These are phyloP conservation scores for Diprion similis DNA, from an alignment of 1,140 invertebrate species.

Conservation along the genomic window DNA sequence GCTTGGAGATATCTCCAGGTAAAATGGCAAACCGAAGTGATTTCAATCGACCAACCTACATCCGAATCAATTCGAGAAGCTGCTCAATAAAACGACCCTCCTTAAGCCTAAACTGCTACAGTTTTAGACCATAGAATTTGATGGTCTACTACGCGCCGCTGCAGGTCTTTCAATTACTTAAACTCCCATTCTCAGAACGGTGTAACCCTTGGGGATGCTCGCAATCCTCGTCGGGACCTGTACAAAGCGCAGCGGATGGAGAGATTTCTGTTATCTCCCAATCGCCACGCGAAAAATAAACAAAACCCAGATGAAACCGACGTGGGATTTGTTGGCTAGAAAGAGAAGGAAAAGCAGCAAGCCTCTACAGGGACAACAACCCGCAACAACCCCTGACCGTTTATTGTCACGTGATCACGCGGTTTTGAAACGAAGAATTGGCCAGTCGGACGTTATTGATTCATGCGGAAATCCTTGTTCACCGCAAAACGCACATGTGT, in stretches of 20 bases:
- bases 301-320: neutral
- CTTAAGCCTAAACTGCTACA: constrained; percentile 2
- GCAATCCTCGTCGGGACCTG: neutral
- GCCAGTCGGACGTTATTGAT: neutral
- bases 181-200: neutral
- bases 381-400: no score
- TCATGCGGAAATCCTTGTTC: neutral
- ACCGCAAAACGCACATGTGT: constrained; percentile 2
- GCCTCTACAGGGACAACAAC: no score
- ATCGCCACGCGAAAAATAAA: neutral
- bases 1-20: no score
- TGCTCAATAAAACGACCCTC: neutral
- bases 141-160: neutral
- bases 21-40: no score
- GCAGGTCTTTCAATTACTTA: constrained; percentile 7
- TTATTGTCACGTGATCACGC: no score
- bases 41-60: no score
- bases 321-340: neutral
- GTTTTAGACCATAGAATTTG: neutral
- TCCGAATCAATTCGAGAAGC: no score
- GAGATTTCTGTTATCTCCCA: neutral
- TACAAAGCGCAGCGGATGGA: neutral
- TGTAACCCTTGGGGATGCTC: neutral
- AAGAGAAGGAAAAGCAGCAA: no score
- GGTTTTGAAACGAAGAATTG: no score